Evolutionary conservation across 2,113 vertebrate species (phyloP), one percentile per base, ranked within the genome.

Genomic region (Sardina pilchardus): DNA sequence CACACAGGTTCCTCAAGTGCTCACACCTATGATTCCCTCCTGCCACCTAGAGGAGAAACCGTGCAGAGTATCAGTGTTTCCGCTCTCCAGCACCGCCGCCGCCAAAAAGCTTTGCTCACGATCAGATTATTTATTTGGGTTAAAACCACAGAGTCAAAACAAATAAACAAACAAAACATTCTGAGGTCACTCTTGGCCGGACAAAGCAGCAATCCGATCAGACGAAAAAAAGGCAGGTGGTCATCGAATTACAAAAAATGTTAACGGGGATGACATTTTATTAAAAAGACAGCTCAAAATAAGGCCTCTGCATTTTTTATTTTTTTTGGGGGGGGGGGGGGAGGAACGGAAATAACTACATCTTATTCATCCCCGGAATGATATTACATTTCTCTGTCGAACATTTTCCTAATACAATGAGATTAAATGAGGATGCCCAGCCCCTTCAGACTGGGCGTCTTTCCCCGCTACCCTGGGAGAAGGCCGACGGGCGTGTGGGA

Each of bases 381-480:
- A 56, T 56, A 56, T 56, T 56, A 56, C 17, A 56, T 56, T 56
- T 56, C 17, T 56, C 53, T 0, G 19, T 56, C 17, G 4, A 56
- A 56, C 53, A 56, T 56, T 56, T 5, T 24, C 19, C 21, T 19
- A 24, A 56, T 4, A 59, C 19, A 59, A 24, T 80, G 26, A 85
- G 63, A 85, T 85, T 85, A 39, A 59, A 59, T 59, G 24, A 24
- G 19, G 19, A 24, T 24, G 53, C 19, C 5, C 53, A 6, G 48
- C 48, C 48, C 24, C 19, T 59, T 21, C 53, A 59, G 53, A 24
- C 19, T 19, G 53, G 19, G 53, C 19, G 19, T 63, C 53, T 83
- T 56, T n/a, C 34, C 34, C 82, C 81, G 81, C 71, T 82, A 81
- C 53, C 4, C 81, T 91, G 88, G 91, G 86, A 86, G 86, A 88